These are phyloP conservation scores for Drosophila malerkotliana DNA, from an alignment of 1,140 invertebrate genomes.

Conservation along the genomic window DNA sequence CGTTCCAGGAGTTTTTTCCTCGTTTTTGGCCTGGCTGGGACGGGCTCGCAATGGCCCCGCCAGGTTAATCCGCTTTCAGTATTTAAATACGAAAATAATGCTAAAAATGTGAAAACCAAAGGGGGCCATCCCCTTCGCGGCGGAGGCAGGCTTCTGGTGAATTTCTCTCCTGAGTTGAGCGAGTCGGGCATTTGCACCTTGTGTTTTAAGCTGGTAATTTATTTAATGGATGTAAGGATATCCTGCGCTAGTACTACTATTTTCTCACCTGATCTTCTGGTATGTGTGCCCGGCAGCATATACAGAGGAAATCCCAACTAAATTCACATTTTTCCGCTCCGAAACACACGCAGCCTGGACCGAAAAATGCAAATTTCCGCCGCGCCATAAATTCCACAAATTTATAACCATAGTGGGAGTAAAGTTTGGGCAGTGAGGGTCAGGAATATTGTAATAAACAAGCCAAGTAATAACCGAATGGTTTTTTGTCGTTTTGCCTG, in stretches of 20 bases:
- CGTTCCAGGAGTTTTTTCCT: conserved; percentile 7
- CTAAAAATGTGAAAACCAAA: conserved; percentile 44
- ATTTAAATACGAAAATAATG: conserved; percentile 81
- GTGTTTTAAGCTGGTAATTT: conserved; percentile 56
- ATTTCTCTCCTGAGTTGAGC: conserved; percentile 7
- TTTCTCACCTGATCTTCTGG: conserved; percentile 37
- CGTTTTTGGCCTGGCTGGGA: conserved; percentile 8
- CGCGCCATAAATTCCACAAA: conserved; percentile 73
- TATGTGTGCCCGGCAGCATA: conserved; percentile 26
- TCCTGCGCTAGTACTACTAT: conserved; percentile 30
- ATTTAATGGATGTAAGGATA: conserved; percentile 63
- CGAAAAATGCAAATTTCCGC: conserved; percentile 73
- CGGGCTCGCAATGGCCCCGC: conserved; percentile 27
- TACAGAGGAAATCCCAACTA: conserved; percentile 66
- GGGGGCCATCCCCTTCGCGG: neutral
- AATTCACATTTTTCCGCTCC: conserved; percentile 71
- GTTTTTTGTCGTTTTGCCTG: conserved; percentile 11
- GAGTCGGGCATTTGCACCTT: conserved; percentile 17
- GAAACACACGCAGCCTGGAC: conserved; percentile 42
- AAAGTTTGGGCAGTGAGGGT: conserved; percentile 14
- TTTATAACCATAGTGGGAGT: conserved; percentile 70
- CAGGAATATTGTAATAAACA: conserved; percentile 76
- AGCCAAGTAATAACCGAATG: conserved; percentile 67
- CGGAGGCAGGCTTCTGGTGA: conserved; percentile 2
- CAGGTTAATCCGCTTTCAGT: conserved; percentile 77